Base-by-base conservation (phyloP, 1,140 invertebrate species). In the Aleiodes sp. region DNA sequence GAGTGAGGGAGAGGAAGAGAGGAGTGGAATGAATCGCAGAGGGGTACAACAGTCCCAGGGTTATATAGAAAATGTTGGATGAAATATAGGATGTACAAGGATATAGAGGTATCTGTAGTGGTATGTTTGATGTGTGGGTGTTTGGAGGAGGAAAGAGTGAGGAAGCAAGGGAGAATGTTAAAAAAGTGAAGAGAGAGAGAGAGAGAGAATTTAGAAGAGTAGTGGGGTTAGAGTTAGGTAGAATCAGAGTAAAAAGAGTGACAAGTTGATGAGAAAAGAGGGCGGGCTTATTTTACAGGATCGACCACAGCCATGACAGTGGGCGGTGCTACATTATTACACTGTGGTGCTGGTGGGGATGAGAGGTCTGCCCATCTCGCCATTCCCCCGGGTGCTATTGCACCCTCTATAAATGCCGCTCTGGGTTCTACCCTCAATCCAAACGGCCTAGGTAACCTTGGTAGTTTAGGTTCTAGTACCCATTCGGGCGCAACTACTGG, bases 241-340 rank as follows among this genome's bases (percentile, higher is more conserved):
- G 65, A 72, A 68, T 29, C 3, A 16, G 37, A 56, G 26, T 56
- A 21, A 46, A 24, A 59, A 56, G 24, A 56, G 19, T 56, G 56
- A 59, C 28, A 31, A 14, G 56, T 28, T 59, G 56, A 29, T 59
- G 56, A 31, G 56, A 16, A 31, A 29, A 31, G 28, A n/a, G 24
- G 56, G 28, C 8, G 21, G 14, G 28, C 12, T 63, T 52, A 35
- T 80, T 88, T 88, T 86, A 56, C 73, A 82, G 80, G 78, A 74
- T 84, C 89, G 76, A 84, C 85, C 77, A 86, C 88, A 84, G 87
- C 88, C 86, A 89, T 90, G 87, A 86, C 86, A 75, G 82, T 86
- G 82, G 81, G 80, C 76, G 82, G 82, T 56, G 78, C 84, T 39
- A 85, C 86, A 26, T 76, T 84, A 39, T 72, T 84, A 73, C 85